Base-by-base conservation (phyloP, 2,797 vertebrate species). In the Mareca strepera region DNA sequence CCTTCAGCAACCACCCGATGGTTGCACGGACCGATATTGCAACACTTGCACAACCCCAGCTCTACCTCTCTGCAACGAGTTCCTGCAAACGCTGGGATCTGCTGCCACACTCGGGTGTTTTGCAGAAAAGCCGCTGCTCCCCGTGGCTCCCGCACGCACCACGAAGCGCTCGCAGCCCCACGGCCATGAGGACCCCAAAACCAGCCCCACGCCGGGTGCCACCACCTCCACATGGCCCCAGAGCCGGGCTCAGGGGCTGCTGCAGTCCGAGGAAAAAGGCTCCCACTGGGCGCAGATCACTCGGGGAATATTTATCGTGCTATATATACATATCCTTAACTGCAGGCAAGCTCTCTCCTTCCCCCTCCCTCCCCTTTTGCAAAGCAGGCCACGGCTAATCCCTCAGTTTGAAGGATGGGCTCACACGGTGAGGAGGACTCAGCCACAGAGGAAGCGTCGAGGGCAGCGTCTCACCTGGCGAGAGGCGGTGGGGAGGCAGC, bases 11-110 rank as follows among this genome's bases (percentile, higher is more conserved):
- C 17, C 53, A 37, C 63, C 58, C 9, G 0, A 33, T 21, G 0
- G 1, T 58, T 13, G 74, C 62, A 68, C 11, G 0, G 50, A n/a
- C 23, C 1, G 0, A 1, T 29, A 77, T 9, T 7, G 5, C 50
- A 16, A 21, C 0, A 0, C 56, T 77, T 25, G 0, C 31, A 4
- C 58, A 31, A 95, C 11, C 68, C 59, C 13, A 50, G 72, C 62
- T 67, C 69, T 5, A 66, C 84, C 83, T 63, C 94, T 91, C 95
- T 48, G 86, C 92, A 88, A 35, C 31, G 33, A 29, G 56, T 56
- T 96, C 84, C 91, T 46, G 77, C 82, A 94, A 93, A 95, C 31
- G 14, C 74, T 70, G 67, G 78, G 84, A 88, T 53, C 75, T 46
- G 53, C 80, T 23, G 28, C 33, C 8, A 81, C 64, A 55, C 85